Conservation (phyloP, 2,888 invertebrate species). For the Sinotaia quadrata region DNA sequence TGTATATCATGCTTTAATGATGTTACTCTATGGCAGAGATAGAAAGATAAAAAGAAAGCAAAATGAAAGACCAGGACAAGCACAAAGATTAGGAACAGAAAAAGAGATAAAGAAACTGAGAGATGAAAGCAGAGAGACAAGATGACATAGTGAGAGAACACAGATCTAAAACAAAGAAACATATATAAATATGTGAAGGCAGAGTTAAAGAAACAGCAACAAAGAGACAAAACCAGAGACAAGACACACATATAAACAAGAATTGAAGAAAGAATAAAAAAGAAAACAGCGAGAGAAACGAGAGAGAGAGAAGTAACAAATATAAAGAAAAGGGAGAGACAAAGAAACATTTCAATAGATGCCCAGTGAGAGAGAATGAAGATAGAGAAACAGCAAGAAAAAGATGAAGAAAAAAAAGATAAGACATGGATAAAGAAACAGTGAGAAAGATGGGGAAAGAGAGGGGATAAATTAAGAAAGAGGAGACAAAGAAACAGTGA, state of each 20-base stretch:
- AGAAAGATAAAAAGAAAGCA: not conserved
- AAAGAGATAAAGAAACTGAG: not conserved
- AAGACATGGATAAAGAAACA: not conserved
- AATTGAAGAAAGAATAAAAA: not conserved
- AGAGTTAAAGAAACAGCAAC: not conserved
- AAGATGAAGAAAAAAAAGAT: not conserved
- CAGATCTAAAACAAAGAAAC: too few relatives aligned
- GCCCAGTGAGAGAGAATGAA: not conserved
- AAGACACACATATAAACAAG: not conserved
- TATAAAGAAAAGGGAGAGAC: not conserved
- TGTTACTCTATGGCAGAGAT: too few relatives aligned
- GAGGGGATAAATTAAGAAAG: not conserved
- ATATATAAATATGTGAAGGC: not conserved
- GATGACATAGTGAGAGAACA: not conserved
- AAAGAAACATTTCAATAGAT: constrained; percentile 1
- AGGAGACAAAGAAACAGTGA: not conserved
- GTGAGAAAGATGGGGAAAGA: not conserved
- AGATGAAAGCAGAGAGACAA: not conserved
- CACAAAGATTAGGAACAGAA: not conserved
- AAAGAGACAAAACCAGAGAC: not conserved
- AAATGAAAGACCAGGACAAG: not conserved
- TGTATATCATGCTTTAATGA: too few relatives aligned
- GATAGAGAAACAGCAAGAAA: not conserved
- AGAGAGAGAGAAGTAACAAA: not conserved
- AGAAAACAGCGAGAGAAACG: not conserved